phyloP scores from a whole-genome alignment of 2,888 invertebrate genomes.

The Parnassius apollo region DNA sequence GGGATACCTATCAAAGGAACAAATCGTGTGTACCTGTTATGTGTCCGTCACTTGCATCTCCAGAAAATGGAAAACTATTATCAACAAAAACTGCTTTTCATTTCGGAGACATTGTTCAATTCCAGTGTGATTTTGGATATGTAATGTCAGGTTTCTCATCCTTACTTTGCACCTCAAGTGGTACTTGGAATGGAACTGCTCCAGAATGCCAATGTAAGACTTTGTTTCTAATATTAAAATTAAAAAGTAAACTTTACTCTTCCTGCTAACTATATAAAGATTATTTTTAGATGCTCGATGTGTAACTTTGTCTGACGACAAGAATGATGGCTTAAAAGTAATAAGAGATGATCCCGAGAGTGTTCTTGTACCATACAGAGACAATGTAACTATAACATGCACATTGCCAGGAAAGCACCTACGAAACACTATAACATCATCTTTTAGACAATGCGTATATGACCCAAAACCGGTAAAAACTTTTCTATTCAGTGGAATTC shows the following conservation, averaged over 20 bases:
- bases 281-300: conserved; percentile 89
- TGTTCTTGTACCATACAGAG: conserved; percentile 92
- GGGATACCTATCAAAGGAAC: conserved; percentile 93
- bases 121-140: conserved; percentile 97
- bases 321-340: conserved; percentile 90
- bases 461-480: conserved; percentile 90
- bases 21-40: conserved; percentile 97
- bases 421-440: conserved; percentile 89
- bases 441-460: conserved; percentile 96
- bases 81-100: conserved; percentile 91
- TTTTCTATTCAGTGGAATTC: background rate
- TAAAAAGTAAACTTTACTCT: background rate
- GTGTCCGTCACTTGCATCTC: conserved; percentile 88
- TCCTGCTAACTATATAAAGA: background rate
- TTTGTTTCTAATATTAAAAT: background rate
- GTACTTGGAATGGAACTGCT: conserved; percentile 95
- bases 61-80: conserved; percentile 92
- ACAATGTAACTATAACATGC: conserved; percentile 93
- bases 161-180: conserved; percentile 92
- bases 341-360: conserved; percentile 90
- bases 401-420: conserved; percentile 88
- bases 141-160: conserved; percentile 94
- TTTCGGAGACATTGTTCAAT: conserved; percentile 93
- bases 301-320: conserved; percentile 93
- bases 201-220: conserved; percentile 96